Evolutionary conservation across 2,113 vertebrate genomes (phyloP).

Genomic region (Paralichthys olivaceus): DNA sequence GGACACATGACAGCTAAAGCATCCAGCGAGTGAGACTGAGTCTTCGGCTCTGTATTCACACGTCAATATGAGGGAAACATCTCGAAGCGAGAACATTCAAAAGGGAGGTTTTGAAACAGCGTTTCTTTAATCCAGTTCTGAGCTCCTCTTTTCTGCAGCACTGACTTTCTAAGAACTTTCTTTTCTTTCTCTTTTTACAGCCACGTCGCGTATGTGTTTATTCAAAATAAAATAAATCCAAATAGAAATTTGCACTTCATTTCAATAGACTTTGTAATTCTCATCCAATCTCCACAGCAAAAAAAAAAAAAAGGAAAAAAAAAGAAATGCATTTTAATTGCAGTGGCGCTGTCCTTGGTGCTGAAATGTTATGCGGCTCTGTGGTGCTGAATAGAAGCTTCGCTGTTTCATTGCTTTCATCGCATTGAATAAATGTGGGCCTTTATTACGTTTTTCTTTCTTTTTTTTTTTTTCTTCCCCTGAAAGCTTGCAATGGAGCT

Average conservation of each 20-base stretch:
- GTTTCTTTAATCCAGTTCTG: neutral
- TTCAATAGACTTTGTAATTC: neutral
- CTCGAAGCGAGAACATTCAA: too few species aligned
- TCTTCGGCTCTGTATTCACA: too few species aligned
- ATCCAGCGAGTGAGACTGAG: too few species aligned
- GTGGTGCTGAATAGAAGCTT: slow-evolving; percentile 26
- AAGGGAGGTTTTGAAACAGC: neutral
- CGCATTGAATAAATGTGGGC: slow-evolving; percentile 29
- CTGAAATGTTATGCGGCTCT: slow-evolving; percentile 14
- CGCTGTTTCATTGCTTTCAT: slow-evolving; percentile 15
- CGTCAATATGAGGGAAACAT: too few species aligned
- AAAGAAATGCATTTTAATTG: slow-evolving; percentile 1
- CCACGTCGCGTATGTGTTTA: neutral
- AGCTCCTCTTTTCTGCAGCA: neutral
- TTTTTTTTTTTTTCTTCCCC: slow-evolving; percentile 4
- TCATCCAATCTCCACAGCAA: neutral
- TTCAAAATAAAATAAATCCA: neutral
- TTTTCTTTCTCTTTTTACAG: too few species aligned
- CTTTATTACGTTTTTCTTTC: neutral
- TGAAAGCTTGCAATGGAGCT: slow-evolving; percentile 42
- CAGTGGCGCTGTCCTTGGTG: slow-evolving; percentile 35
- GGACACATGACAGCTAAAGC: neutral
- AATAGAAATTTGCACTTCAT: neutral
- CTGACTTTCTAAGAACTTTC: neutral
- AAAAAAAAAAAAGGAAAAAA: too few species aligned